Base-by-base conservation (phyloP, 2,113 vertebrate species). In the Oriolus oriolus region DNA sequence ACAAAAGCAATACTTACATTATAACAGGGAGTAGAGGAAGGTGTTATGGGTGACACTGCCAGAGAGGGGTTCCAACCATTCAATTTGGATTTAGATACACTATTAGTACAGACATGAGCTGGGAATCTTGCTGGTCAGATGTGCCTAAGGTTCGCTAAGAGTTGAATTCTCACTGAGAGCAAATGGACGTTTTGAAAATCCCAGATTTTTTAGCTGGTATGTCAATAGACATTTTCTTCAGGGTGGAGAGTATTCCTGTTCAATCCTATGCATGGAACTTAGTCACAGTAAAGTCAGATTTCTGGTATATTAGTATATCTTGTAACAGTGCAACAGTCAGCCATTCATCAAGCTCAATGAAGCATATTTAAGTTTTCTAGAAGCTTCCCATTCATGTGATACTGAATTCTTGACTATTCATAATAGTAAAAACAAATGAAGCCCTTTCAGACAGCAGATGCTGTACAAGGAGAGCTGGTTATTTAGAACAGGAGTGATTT, bases 1-100 rank as follows among this genome's bases (percentile, higher is more conserved):
- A 92, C 95, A 97, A 96, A 97, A 92, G 93, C 93, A 93, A 93
- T 94, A 80, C 89, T 90, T 85, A 80, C 50, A 87, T 95, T 91
- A 63, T 75, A 92, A 42, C 75, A 50, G 85, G 74, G 47, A 93
- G 52, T 52, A 79, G 88, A 88, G 76, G 76, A 88, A 92, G 79
- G 83, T 33, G 24, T 22, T 90, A 63, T 2, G 59, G 85, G 83
- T 94, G 96, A 92, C 95, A 65, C 57, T 75, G 66, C 84, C 53
- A 33, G 84, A 47, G 82, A 63, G 47, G n/a, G 35, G 37, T 83
- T 66, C 94, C 93, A 84, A 27, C 60, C 39, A 95, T 95, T 95
- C 92, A 77, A 37, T 94, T 76, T 93, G 93, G 87, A 92, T 92
- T 95, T 91, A 87, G 91, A 89, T 60, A 82, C 52, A 19, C 37